Percentiles rank a stretch among this genome's conserved stretches.
These are phyloP conservation scores for Nomada lathburiana DNA, from an alignment of 2,888 invertebrate genomes.

Conservation along the genomic window DNA sequence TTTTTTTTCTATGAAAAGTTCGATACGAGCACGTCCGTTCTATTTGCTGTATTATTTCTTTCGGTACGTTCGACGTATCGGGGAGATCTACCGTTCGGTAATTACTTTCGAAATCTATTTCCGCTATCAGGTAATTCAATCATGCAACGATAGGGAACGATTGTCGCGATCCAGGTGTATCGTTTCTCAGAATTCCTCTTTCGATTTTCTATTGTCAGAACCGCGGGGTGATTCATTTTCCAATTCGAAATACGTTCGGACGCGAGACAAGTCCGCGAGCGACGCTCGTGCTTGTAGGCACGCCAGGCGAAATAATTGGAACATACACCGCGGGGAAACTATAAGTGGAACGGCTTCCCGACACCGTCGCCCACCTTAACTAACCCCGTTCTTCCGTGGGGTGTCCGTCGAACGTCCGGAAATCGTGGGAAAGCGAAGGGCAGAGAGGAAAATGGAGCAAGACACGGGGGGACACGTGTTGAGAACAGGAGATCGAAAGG, in stretches of 20 bases:
- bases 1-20: not conserved
- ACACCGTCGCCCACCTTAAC: not conserved
- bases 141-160: too few relatives aligned
- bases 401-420: not conserved
- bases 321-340: not conserved
- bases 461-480: not conserved
- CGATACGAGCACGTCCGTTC: not conserved
- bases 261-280: not conserved
- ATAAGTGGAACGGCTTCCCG: not conserved
- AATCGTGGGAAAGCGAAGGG: conserved; percentile 3
- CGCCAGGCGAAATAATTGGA: not conserved
- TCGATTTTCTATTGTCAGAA: not conserved
- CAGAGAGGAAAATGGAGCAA: conserved; percentile 1
- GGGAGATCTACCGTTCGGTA: too few relatives aligned
- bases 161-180: too few relatives aligned
- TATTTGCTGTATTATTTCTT: not conserved
- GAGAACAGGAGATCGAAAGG: not conserved
- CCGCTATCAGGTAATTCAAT: too few relatives aligned
- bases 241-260: too few relatives aligned
- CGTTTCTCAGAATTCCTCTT: not conserved
- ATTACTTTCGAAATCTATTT: too few relatives aligned
- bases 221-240: not conserved
- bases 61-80: too few relatives aligned
- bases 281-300: not conserved
- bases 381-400: not conserved